These are phyloP conservation scores for Serripes groenlandicus DNA, from an alignment of 2,888 invertebrate genomes.

Conservation along the genomic window DNA sequence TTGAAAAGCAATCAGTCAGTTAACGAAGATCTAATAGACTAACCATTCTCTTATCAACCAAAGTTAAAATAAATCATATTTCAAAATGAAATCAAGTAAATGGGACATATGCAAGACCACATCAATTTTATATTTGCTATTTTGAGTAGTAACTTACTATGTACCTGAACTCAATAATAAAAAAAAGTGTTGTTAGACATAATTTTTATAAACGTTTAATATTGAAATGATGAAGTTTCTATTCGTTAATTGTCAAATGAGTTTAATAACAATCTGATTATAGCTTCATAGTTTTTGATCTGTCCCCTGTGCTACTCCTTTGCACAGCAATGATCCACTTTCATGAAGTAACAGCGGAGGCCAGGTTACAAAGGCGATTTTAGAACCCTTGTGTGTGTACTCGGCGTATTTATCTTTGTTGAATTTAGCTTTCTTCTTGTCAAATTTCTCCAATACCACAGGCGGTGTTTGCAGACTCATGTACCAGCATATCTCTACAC, in stretches of 20 bases:
- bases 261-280: too few species aligned
- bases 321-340: background rate
- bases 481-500: slow-evolving; percentile 6
- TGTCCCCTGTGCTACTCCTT: slow-evolving; percentile 1
- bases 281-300: too few species aligned
- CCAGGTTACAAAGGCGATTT: background rate
- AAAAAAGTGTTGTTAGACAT: background rate
- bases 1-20: too few species aligned
- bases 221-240: background rate
- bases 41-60: too few species aligned
- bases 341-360: background rate
- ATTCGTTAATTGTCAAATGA: background rate
- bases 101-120: too few species aligned
- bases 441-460: background rate
- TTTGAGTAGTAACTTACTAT: too few species aligned
- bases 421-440: background rate
- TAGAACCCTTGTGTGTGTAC: background rate
- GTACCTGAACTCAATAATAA: too few species aligned
- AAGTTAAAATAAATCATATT: too few species aligned
- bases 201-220: background rate
- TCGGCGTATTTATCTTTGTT: background rate
- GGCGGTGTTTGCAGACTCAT: slow-evolving; percentile 5
- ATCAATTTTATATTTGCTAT: too few species aligned
- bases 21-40: too few species aligned
- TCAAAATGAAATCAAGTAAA: too few species aligned